Evolutionary conservation across 23 tunicate species (phyloP).

Genomic region (Halocynthia aurantium): DNA sequence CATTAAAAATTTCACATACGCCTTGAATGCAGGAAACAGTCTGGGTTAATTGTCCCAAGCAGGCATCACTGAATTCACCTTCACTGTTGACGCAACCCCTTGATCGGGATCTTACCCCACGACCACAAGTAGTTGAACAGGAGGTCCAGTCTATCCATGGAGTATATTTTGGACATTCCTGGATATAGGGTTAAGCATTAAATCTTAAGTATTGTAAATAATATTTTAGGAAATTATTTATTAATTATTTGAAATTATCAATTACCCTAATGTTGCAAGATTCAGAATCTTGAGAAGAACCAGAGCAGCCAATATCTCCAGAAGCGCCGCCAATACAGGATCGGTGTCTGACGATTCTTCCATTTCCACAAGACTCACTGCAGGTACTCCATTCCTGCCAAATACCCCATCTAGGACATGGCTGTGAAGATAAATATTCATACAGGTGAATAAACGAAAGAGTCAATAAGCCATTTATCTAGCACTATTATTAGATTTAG

Average conservation of each 20-base stretch:
- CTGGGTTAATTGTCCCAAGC: slow-evolving; percentile 20
- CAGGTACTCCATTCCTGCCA: slow-evolving; percentile 30
- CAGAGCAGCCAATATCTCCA: slow-evolving; percentile 46
- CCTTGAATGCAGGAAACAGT: slow-evolving; percentile 52
- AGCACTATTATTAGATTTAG: too few species aligned
- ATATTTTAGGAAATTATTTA: not conserved
- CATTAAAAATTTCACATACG: slow-evolving; percentile 13
- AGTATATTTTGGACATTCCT: slow-evolving; percentile 56
- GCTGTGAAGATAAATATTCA: not conserved
- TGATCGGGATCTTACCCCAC: slow-evolving; percentile 21
- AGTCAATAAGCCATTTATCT: not conserved
- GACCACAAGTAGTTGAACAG: slow-evolving; percentile 55
- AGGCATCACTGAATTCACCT: slow-evolving; percentile 30
- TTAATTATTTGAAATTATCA: slow-evolving; percentile 8
- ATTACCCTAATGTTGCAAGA: slow-evolving; percentile 45
- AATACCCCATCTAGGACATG: slow-evolving; percentile 36
- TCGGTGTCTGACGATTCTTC: slow-evolving; percentile 21
- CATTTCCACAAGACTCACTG: slow-evolving; percentile 37
- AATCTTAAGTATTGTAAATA: not conserved
- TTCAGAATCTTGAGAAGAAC: slow-evolving; percentile 22
- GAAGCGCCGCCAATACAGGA: slow-evolving; percentile 29
- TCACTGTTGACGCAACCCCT: slow-evolving; percentile 35
- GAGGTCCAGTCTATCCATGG: slow-evolving; percentile 41
- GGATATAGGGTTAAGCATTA: not conserved
- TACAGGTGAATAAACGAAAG: not conserved